Conservation (phyloP, 2,797 vertebrate species). For the Sciurus vulgaris region DNA sequence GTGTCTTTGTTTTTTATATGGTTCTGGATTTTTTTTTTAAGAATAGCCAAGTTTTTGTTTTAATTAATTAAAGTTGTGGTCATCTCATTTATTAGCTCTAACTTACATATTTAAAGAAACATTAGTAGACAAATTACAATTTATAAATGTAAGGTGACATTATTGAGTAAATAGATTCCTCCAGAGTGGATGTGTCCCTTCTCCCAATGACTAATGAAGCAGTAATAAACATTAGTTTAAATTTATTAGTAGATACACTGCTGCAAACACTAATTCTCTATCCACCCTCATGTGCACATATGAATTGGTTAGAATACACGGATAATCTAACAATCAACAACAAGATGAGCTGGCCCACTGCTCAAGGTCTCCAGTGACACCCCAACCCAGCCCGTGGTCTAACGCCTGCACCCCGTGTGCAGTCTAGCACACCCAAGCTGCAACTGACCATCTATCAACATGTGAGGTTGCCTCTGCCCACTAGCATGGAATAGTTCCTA, state of each 20-base stretch:
- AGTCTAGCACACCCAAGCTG: too few relatives aligned
- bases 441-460: too few relatives aligned
- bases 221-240: constrained; percentile 80
- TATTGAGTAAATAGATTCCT: constrained; percentile 79
- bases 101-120: constrained; percentile 83
- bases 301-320: constrained; percentile 78
- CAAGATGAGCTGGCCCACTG: constrained; percentile 86
- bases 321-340: constrained; percentile 90
- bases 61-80: constrained; percentile 84
- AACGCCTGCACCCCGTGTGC: too few relatives aligned
- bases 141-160: constrained; percentile 79
- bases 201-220: constrained; percentile 81
- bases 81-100: constrained; percentile 83
- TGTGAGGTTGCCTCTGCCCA: too few relatives aligned
- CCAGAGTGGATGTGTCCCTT: constrained; percentile 71
- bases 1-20: too few relatives aligned
- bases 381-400: too few relatives aligned
- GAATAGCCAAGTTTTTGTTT: constrained; percentile 85
- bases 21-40: constrained; percentile 62
- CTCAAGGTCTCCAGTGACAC: too few relatives aligned
- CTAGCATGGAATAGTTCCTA: too few relatives aligned
- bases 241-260: constrained; percentile 78
- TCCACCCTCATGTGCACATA: constrained; percentile 54
- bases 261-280: constrained; percentile 69
- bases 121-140: constrained; percentile 72